These are phyloP conservation scores for Paralvinella palmiformis DNA, from an alignment of 1,140 invertebrate genomes.

Conservation along the genomic window DNA sequence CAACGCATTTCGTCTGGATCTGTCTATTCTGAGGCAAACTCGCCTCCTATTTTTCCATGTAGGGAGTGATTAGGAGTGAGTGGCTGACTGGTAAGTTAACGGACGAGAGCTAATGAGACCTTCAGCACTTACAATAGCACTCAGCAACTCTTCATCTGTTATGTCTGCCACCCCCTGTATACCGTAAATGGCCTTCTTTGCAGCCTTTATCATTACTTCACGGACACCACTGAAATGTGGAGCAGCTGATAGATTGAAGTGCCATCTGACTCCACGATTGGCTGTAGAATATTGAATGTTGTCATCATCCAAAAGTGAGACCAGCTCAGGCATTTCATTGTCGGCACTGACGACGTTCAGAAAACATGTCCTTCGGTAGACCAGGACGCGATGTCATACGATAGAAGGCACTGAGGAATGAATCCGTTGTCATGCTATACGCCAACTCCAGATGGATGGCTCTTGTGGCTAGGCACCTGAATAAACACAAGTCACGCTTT, in stretches of 20 bases:
- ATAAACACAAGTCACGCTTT: not conserved
- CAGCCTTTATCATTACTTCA: conserved; percentile 44
- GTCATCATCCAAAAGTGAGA: conserved; percentile 1
- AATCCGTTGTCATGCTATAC: too few relatives aligned
- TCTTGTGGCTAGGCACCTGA: not conserved
- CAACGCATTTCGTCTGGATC: too few relatives aligned
- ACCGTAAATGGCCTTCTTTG: conserved; percentile 29
- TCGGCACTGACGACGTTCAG: conserved; percentile 17
- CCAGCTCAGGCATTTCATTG: conserved; percentile 10
- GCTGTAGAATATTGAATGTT: conserved; percentile 3
- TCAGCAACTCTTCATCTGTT: conserved; percentile 11
- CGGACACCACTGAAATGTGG: conserved; percentile 50
- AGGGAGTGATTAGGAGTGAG: not conserved
- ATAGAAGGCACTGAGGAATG: not conserved
- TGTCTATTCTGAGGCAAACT: too few relatives aligned
- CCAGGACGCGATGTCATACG: not conserved
- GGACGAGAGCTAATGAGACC: too few relatives aligned
- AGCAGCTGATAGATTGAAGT: conserved; percentile 47
- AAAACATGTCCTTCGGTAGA: not conserved
- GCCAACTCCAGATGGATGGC: not conserved
- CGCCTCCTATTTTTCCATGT: too few relatives aligned
- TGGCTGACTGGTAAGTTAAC: too few relatives aligned
- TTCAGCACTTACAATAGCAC: not conserved
- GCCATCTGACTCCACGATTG: conserved; percentile 39
- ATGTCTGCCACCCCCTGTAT: conserved; percentile 12